Conservation (phyloP, 1,140 invertebrate genomes). For the Holcopasites calliopsidis region DNA sequence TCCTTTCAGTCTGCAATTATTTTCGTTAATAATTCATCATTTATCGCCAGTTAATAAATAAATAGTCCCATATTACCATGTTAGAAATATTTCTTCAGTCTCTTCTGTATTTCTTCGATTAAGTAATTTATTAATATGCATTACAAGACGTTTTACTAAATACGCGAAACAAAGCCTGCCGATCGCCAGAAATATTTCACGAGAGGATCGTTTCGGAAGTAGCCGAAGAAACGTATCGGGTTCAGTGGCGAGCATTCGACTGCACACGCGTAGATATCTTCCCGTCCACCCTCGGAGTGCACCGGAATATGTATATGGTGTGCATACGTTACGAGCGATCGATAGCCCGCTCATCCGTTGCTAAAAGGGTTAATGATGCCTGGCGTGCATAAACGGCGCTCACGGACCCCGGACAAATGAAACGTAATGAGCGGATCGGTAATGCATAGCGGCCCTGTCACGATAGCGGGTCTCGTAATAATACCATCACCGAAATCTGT, state of each 20-base stretch:
- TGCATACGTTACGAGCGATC: constrained; percentile 49
- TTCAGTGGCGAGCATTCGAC: not conserved
- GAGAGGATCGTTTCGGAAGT: too few species aligned
- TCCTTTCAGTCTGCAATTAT: too few species aligned
- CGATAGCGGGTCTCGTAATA: constrained; percentile 61
- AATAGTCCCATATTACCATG: too few species aligned
- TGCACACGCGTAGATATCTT: not conserved
- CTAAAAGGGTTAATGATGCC: constrained; percentile 66
- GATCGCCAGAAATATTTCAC: too few species aligned
- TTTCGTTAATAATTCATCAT: too few species aligned
- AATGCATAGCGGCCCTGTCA: constrained; percentile 49
- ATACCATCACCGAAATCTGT: constrained; percentile 34
- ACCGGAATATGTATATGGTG: constrained; percentile 29
- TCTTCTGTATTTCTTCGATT: too few species aligned
- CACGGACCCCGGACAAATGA: constrained; percentile 59
- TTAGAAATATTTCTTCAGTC: too few species aligned
- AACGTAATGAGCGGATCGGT: constrained; percentile 63
- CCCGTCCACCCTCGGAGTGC: constrained; percentile 2
- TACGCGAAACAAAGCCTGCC: too few species aligned
- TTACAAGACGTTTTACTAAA: too few species aligned
- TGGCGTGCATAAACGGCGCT: constrained; percentile 61
- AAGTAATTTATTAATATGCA: too few species aligned
- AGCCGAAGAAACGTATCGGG: not conserved
- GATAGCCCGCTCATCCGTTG: constrained; percentile 56
- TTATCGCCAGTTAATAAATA: too few species aligned